Conservation (phyloP, 1,140 invertebrate genomes). For the Drosophila busckii region DNA sequence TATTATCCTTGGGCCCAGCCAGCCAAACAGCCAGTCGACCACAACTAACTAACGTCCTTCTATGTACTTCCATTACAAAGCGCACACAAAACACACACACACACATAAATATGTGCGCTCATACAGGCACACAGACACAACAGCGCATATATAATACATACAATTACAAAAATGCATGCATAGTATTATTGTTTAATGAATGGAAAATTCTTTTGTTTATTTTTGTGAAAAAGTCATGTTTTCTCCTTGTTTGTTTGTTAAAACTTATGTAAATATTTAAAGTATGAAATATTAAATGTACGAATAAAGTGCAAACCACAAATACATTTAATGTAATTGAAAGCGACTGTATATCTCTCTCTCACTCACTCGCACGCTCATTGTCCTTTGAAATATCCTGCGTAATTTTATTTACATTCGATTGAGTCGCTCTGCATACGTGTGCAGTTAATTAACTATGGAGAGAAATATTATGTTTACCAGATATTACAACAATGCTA, state of each 20-base stretch:
- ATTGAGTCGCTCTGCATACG: too few relatives aligned
- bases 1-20: constrained; percentile 14
- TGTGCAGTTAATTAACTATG: too few relatives aligned
- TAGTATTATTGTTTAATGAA: constrained; percentile 77
- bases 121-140: constrained; percentile 12
- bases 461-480: too few relatives aligned
- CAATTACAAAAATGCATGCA: constrained; percentile 68
- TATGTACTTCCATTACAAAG: constrained; percentile 57
- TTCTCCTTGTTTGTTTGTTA: constrained; percentile 76
- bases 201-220: constrained; percentile 75
- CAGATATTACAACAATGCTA: too few relatives aligned
- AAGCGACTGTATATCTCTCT: constrained; percentile 19
- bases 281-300: constrained; percentile 77
- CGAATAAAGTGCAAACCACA: constrained; percentile 77
- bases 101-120: constrained; percentile 24
- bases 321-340: constrained; percentile 74
- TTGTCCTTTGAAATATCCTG: too few relatives aligned
- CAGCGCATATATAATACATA: constrained; percentile 33
- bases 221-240: constrained; percentile 76
- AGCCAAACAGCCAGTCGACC: constrained; percentile 29
- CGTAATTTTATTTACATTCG: too few relatives aligned
- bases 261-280: constrained; percentile 78
- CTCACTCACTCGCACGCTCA: background rate
- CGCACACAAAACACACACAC: constrained; percentile 28
- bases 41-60: constrained; percentile 60